phyloP scores from a whole-genome alignment of 2,797 vertebrate genomes.

The Caiman crocodilus region DNA sequence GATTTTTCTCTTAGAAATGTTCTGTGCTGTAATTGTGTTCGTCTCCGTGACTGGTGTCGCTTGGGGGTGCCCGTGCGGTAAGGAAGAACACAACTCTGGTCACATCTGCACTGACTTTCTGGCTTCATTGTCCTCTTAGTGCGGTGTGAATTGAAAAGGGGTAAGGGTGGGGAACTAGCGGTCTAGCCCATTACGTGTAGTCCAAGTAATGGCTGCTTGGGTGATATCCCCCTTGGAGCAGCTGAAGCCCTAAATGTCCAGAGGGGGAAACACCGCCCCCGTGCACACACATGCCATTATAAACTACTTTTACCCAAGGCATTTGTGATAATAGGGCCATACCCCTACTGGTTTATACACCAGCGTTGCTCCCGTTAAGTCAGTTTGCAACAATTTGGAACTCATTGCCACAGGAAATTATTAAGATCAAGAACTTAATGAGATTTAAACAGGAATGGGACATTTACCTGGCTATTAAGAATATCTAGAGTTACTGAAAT shows the following conservation, averaged over 20 bases:
- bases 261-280: background rate
- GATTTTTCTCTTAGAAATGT: background rate
- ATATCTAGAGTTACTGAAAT: background rate
- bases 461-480: background rate
- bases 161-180: background rate
- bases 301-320: background rate
- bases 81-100: background rate
- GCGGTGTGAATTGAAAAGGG: accelerated
- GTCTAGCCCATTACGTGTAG: background rate
- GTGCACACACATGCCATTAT: background rate
- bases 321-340: background rate
- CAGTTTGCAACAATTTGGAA: background rate
- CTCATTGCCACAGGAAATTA: background rate
- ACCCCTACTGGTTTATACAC: accelerated
- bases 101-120: background rate
- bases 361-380: background rate
- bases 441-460: background rate
- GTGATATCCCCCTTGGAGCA: accelerated
- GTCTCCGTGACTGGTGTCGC: background rate
- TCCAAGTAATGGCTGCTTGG: background rate
- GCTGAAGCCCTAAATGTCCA: background rate
- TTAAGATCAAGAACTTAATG: background rate
- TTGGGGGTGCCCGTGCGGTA: background rate
- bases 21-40: background rate
- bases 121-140: background rate